These are phyloP conservation scores for Rhinolophus ferrumequinum DNA, from an alignment of 2,113 vertebrate species.

Conservation along the genomic window DNA sequence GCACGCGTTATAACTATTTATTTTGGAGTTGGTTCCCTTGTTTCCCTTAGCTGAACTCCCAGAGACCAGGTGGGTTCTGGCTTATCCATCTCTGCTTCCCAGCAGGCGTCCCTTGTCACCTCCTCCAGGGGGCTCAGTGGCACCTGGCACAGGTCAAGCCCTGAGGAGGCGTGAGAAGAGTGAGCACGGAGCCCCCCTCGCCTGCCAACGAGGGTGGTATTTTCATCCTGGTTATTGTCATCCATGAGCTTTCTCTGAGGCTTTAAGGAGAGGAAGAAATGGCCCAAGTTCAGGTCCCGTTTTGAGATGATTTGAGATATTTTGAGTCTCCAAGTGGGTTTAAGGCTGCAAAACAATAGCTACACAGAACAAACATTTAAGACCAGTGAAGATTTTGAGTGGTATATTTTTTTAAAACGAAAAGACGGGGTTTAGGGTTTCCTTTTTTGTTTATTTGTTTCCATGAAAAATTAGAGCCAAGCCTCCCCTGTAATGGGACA, in stretches of 20 bases:
- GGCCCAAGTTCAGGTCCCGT: neutral
- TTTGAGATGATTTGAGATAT: neutral
- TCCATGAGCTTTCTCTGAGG: neutral
- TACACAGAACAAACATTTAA: neutral
- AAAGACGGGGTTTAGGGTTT: neutral
- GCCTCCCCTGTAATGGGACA: neutral
- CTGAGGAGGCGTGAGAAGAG: rapidly evolving
- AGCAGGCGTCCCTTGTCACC: too few species aligned
- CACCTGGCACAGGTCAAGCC: neutral
- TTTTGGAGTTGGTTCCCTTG: neutral
- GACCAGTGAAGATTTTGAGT: neutral
- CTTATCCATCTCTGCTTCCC: neutral
- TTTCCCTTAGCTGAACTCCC: neutral
- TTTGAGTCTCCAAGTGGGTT: neutral
- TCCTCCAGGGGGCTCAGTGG: neutral
- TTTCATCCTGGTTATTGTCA: too few species aligned
- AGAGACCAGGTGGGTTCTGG: neutral
- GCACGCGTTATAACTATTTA: neutral
- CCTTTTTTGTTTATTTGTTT: neutral
- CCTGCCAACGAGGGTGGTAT: rapidly evolving
- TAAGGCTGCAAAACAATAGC: neutral
- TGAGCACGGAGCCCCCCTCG: neutral
- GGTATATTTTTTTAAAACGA: neutral
- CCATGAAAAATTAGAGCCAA: neutral
- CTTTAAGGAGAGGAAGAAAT: neutral